Conservation (phyloP, 2,888 invertebrate species). For the Tiliacea aurago region DNA sequence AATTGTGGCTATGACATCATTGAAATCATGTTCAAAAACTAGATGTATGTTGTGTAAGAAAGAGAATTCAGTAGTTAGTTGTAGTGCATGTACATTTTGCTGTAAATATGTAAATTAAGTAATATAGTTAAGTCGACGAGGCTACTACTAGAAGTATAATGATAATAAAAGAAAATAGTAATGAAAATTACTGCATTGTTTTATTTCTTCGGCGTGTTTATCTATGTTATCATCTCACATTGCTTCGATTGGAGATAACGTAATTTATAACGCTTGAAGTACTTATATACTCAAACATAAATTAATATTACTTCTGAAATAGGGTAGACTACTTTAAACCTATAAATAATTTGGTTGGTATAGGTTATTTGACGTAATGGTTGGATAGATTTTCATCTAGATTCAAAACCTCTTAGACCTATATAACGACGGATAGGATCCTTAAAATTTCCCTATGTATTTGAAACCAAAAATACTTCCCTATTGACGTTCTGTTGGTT, state of each 20-base stretch:
- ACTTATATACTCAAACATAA: conserved; percentile 40
- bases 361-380: not conserved
- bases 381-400: not conserved
- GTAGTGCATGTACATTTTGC: conserved; percentile 68
- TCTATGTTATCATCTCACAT: conserved; percentile 53
- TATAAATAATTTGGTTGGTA: not conserved
- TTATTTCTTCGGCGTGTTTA: conserved; percentile 61
- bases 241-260: conserved; percentile 57
- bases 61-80: conserved; percentile 55
- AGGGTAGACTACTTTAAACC: not conserved
- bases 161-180: conserved; percentile 74
- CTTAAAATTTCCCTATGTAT: not conserved
- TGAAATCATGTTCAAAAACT: conserved; percentile 74
- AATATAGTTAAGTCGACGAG: conserved; percentile 78
- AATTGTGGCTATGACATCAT: conserved; percentile 83
- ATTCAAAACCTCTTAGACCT: not conserved
- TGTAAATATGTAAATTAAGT: conserved; percentile 82
- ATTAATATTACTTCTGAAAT: conserved; percentile 26
- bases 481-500: not conserved
- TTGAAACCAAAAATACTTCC: not conserved
- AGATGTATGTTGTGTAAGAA: conserved; percentile 54
- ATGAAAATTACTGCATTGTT: conserved; percentile 76
- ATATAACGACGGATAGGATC: not conserved
- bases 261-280: conserved; percentile 55
- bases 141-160: conserved; percentile 79